Percentiles rank a stretch among this genome's conserved stretches.
phyloP scores from a whole-genome alignment of 1,140 invertebrate genomes.

The Ceratina australensis region DNA sequence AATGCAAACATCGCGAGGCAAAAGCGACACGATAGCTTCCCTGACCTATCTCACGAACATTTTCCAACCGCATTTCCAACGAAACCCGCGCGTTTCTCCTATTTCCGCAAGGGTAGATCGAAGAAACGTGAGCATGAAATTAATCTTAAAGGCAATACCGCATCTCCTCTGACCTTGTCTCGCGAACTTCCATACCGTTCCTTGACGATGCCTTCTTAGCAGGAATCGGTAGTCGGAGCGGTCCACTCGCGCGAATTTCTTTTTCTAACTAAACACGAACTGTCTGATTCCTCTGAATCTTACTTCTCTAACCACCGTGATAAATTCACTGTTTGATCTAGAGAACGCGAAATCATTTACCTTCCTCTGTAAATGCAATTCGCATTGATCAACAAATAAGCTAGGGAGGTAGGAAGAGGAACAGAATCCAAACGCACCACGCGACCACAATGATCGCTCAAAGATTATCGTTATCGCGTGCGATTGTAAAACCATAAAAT shows the following conservation, averaged over 20 bases:
- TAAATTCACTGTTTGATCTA: background rate
- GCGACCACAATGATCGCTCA: constrained; percentile 35
- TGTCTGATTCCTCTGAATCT: background rate
- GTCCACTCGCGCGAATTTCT: background rate
- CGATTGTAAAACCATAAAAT: background rate
- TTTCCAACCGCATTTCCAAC: background rate
- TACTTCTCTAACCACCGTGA: no score
- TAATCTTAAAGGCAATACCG: background rate
- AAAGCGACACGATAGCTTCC: background rate
- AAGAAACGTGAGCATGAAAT: background rate
- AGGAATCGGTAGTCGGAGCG: background rate
- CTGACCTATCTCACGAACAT: background rate
- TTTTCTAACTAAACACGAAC: background rate
- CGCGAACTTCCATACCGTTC: background rate
- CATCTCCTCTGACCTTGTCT: constrained; percentile 19
- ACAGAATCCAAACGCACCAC: constrained; percentile 28
- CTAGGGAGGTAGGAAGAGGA: background rate
- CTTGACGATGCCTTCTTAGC: background rate
- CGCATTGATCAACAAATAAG: no score
- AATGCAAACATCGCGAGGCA: background rate
- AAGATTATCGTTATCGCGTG: background rate
- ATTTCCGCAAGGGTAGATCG: background rate
- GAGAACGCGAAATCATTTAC: no score
- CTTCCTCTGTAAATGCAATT: no score
- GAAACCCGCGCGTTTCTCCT: no score